phyloP scores from a whole-genome alignment of 2,113 vertebrate genomes.

The Mohoua ochrocephala region DNA sequence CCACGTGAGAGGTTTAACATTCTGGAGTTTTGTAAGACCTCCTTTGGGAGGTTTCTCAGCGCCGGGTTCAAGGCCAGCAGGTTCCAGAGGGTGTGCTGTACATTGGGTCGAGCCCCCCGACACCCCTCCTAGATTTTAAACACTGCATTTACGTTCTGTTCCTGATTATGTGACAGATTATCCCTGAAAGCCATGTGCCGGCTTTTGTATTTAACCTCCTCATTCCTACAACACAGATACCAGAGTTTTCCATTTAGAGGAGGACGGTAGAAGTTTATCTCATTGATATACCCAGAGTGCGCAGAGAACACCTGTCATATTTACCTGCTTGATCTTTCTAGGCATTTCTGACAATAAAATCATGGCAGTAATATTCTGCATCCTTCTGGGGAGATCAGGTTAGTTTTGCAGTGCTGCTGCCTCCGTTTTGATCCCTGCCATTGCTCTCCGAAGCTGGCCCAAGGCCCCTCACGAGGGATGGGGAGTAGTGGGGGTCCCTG shows the following conservation, averaged over 20 bases:
- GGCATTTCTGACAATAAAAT: background rate
- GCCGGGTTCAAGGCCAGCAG: background rate
- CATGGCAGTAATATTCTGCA: background rate
- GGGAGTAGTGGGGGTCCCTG: background rate
- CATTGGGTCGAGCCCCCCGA: fast-evolving
- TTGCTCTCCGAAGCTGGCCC: background rate
- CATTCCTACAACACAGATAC: background rate
- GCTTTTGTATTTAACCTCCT: background rate
- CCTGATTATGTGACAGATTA: background rate
- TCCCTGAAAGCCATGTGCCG: background rate
- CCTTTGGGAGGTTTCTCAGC: background rate
- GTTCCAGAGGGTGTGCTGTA: background rate
- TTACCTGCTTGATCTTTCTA: background rate
- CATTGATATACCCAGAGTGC: fast-evolving
- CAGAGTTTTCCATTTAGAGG: background rate
- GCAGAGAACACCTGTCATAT: background rate
- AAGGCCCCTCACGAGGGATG: fast-evolving
- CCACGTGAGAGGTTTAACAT: background rate
- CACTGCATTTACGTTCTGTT: background rate
- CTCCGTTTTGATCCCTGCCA: fast-evolving
- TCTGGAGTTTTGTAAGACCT: background rate
- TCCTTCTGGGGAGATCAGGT: background rate
- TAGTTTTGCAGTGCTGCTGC: background rate
- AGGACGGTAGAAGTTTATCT: background rate
- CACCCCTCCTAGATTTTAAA: background rate